Evolutionary conservation across 2,797 vertebrate species (phyloP), one percentile per base, ranked within the genome.

Genomic region (Poeciliopsis turneri): DNA sequence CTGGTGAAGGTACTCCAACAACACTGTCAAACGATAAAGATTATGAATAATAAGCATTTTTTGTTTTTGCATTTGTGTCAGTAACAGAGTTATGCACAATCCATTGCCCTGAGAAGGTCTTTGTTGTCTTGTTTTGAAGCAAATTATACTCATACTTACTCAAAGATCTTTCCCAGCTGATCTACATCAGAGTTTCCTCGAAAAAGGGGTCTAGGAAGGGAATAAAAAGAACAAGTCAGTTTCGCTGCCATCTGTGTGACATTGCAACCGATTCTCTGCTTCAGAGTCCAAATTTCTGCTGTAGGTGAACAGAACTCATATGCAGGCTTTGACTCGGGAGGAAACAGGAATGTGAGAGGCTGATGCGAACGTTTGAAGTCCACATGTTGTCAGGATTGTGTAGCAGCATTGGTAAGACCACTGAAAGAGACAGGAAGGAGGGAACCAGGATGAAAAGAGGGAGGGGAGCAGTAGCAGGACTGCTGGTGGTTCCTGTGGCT

Each of bases 161-260:
- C 98, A 92, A 99, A 97, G 91, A 99, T 99, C 95, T 99, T 99
- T 92, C 98, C 97, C 94, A 99, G 95, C 88, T 99, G 98, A 96
- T 99, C 98, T 84, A 99, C 97, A 95, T 99, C 98, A 66, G 98
- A 99, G 93, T 96, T 99, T 89, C 98, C 98, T 91, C 97, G 96
- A 95, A 99, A 99, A 86, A 99, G 96, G 53, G 98, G 97, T 92
- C 98, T 99, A 86, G 59, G 39, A 78, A 2, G 87, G 55, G 84
- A 89, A 79, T 41, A 64, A 69, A 66, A 90, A 55, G 23, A 80
- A 66, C 49, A 39, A 6, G 39, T 80, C 16, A 86, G 28, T 87
- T 86, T 28, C 9, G 55, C 30, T 43, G 36, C 33, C 30, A 51
- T 47, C 33, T 59, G 30, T 47, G 55, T 0, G 41, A 64, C 64